These are phyloP conservation scores for Bombyx mandarina DNA, from an alignment of 1,140 invertebrate genomes.

Conservation along the genomic window DNA sequence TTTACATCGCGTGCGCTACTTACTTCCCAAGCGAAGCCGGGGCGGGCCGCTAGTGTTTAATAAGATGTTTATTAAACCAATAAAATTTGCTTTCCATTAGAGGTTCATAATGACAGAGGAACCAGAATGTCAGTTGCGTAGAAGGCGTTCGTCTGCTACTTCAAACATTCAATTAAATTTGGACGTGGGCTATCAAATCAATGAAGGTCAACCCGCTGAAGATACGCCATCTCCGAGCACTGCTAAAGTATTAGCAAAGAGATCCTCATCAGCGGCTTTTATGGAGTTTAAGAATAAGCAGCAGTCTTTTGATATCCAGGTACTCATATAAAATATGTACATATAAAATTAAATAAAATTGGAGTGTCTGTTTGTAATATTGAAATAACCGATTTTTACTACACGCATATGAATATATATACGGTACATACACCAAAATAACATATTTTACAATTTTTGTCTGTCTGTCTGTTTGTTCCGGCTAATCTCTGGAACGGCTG, in stretches of 20 bases:
- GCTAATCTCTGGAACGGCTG: no score
- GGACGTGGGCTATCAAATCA: constrained; percentile 49
- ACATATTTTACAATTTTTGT: no score
- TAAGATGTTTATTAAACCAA: no score
- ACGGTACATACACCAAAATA: no score
- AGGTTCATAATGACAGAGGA: constrained; percentile 39
- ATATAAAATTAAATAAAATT: no score
- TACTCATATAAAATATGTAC: constrained; percentile 15
- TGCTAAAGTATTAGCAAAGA: constrained; percentile 4
- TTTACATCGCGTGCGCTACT: no score
- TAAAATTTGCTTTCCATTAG: constrained; percentile 2
- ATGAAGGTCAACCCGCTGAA: constrained; percentile 43
- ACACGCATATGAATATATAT: no score
- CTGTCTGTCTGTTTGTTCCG: no score
- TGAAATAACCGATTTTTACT: no score
- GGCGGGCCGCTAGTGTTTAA: no score
- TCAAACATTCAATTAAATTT: constrained; percentile 49
- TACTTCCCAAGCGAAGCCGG: no score
- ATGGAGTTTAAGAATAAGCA: constrained; percentile 67
- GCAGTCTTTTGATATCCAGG: constrained; percentile 68
- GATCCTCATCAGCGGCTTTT: constrained; percentile 27
- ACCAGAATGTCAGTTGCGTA: constrained; percentile 41
- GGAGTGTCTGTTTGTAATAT: no score
- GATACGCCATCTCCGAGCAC: constrained; percentile 48
- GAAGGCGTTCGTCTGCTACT: constrained; percentile 45